Evolutionary conservation across 2,113 vertebrate species (phyloP).

Genomic region (Lontra canadensis): DNA sequence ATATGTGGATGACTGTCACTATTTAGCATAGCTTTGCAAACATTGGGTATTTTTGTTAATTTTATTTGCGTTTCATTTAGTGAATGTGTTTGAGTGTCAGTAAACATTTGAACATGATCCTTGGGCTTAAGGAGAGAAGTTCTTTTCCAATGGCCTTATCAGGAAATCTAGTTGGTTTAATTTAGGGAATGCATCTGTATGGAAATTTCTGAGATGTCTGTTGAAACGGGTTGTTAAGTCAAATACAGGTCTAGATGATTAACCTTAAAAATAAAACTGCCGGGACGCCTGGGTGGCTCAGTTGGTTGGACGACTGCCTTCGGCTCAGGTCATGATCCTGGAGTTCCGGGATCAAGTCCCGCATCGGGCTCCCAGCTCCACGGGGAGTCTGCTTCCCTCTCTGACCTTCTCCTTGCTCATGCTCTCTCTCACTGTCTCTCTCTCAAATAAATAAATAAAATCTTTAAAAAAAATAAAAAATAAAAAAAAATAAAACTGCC

Average conservation of each 20-base stretch:
- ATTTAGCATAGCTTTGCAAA: not conserved
- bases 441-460: too few species aligned
- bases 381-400: too few species aligned
- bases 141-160: not conserved
- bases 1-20: not conserved
- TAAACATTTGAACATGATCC: not conserved
- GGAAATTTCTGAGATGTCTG: not conserved
- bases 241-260: not conserved
- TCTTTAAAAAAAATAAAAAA: too few species aligned
- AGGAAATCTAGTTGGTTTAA: slow-evolving; percentile 10
- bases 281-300: too few species aligned
- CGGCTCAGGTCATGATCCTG: too few species aligned
- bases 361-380: too few species aligned
- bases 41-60: not conserved
- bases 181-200: not conserved
- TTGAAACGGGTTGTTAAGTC: not conserved
- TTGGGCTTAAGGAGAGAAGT: not conserved
- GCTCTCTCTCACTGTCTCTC: too few species aligned
- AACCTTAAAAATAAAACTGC: not conserved
- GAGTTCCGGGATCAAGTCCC: too few species aligned
- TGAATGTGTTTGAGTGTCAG: not conserved
- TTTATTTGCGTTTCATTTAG: not conserved
- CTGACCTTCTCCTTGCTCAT: too few species aligned
- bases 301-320: too few species aligned
- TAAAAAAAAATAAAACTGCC: not conserved